Percentiles rank a stretch among this genome's conserved stretches.
Evolutionary conservation across 1,140 invertebrate species (phyloP).

Genomic region (Microplitis demolitor): DNA sequence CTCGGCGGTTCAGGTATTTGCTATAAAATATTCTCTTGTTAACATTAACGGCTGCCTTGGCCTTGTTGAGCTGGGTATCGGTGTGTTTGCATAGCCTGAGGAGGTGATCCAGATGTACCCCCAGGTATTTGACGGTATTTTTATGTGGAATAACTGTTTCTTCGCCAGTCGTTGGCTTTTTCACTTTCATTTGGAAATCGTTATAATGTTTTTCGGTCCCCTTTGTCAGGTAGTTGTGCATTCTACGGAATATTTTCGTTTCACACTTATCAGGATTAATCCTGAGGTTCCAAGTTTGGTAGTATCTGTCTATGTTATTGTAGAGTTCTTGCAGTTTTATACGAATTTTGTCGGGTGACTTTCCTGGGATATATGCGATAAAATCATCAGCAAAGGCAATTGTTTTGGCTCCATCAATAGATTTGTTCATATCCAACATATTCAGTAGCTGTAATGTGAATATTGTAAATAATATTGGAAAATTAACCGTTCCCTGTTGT

Average conservation of each 20-base stretch:
- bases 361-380: not conserved
- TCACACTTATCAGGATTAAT: conserved; percentile 14
- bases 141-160: not conserved
- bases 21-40: conserved; percentile 22
- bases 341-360: not conserved
- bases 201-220: not conserved
- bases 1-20: not conserved
- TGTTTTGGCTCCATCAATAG: not conserved
- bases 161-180: not conserved
- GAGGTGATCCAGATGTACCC: not conserved
- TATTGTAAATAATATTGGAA: not conserved
- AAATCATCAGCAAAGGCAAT: not conserved
- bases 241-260: not conserved
- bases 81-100: not conserved
- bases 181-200: not conserved
- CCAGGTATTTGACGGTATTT: conserved; percentile 19
- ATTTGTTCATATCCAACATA: not conserved
- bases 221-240: not conserved
- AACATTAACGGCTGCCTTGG: conserved; percentile 5
- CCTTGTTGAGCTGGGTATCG: conserved; percentile 14
- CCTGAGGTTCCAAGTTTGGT: conserved; percentile 13
- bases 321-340: not conserved
- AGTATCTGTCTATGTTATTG: conserved; percentile 11
- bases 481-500: not conserved
- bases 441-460: not conserved